These are phyloP conservation scores for Calephelis virginiensis DNA, from an alignment of 1,140 invertebrate genomes.

Conservation along the genomic window DNA sequence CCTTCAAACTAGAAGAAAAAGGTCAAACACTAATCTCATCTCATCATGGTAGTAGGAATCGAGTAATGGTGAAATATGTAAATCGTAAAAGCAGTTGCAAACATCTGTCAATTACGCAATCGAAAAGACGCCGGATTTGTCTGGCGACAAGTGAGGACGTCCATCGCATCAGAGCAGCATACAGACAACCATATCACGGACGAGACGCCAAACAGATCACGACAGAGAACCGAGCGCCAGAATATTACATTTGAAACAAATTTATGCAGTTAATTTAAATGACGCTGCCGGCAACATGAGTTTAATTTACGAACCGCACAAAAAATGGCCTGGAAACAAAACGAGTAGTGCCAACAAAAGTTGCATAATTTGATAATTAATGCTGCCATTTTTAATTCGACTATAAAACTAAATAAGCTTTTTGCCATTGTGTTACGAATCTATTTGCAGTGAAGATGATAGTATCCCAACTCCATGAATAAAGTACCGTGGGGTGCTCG, in stretches of 20 bases:
- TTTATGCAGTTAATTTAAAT: conserved; percentile 22
- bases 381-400: conserved; percentile 7
- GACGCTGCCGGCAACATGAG: conserved; percentile 16
- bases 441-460: neutral
- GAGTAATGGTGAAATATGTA: no score
- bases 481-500: no score
- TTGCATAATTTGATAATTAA: conserved; percentile 10
- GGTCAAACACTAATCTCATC: no score
- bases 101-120: no score
- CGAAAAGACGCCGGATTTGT: no score
- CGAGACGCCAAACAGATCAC: neutral
- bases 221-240: neutral
- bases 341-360: conserved; percentile 12
- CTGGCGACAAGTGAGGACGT: no score
- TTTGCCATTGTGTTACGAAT: neutral
- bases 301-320: conserved; percentile 17
- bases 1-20: no score
- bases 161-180: no score
- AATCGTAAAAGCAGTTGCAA: no score
- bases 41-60: no score
- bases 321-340: conserved; percentile 20
- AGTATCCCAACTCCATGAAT: neutral
- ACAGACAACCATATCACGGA: neutral
- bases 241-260: conserved; percentile 18
- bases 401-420: neutral